Base-by-base conservation (phyloP, 35 echinoderm and acorn worm genomes). In the Hemicentrotus pulcherrimus region DNA sequence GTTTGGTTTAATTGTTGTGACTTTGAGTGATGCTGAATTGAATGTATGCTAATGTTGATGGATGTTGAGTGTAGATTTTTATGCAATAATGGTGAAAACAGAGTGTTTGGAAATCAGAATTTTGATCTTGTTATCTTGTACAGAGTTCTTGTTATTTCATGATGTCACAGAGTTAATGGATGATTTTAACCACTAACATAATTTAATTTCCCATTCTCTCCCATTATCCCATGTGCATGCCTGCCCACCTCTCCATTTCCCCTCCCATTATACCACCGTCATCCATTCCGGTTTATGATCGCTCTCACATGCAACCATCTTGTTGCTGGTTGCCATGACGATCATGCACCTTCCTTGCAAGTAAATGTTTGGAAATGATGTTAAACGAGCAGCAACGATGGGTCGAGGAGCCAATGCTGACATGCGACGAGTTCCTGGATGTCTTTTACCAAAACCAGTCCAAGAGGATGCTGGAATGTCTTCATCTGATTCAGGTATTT, bases 401-500 rank as follows among this genome's bases (percentile, higher is more conserved):
- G 91, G 48, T 93, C 16, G 91, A 93, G 14, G n/a, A 93, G 46
- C 91, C 91, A 4, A 58, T 50, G 91, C 32, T 93, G 47, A 48
- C 91, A 3, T 93, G 91, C 30, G 46, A 93, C 10, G 91, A 93
- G 48, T 93, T 93, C 48, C 31, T 93, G 46, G 91, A 93, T 28
- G 46, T 93, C 48, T 93, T 50, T 12, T 93, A 93, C 48, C 32
- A 93, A 14, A 93, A 93, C 48, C 30, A 32, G 10, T 47, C 30
- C 5, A 47, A 93, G 18, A 32, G 91, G 91, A 47, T 48, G 48
- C 48, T 93, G 91, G 30, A 93, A 47, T 93, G 91, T 58, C 91
- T 93, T 14, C 91, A 58, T 31, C 91, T 93, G 10, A 47, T 50
- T 31, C 91, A 93, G 91, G 91, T 93, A 93, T 58, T 50, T 78